Evolutionary conservation across 2,888 invertebrate genomes (phyloP).

Genomic region (Polyploca ridens): DNA sequence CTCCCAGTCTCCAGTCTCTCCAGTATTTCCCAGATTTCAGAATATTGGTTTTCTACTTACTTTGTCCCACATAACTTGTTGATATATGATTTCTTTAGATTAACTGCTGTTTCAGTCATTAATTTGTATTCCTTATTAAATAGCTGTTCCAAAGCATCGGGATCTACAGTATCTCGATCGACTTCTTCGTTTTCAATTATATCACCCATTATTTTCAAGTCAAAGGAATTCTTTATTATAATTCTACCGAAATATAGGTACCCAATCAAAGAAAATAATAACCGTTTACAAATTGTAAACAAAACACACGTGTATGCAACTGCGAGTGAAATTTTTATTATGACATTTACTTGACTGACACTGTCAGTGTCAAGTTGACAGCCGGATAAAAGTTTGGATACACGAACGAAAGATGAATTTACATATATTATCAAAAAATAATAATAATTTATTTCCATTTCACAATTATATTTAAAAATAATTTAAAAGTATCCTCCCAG

Average conservation of each 20-base stretch:
- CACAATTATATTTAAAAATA: too few species aligned
- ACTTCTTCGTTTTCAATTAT: slow-evolving; percentile 69
- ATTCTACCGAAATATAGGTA: too few species aligned
- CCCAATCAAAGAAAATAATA: too few species aligned
- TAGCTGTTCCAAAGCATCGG: slow-evolving; percentile 54
- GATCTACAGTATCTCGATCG: slow-evolving; percentile 65
- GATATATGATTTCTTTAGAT: slow-evolving; percentile 84
- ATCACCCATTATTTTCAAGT: slow-evolving; percentile 56
- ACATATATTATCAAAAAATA: too few species aligned
- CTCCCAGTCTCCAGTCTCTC: too few species aligned
- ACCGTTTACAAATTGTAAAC: not conserved
- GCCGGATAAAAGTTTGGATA: not conserved
- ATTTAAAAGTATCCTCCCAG: too few species aligned
- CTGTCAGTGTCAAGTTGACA: not conserved
- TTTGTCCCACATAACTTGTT: slow-evolving; percentile 84
- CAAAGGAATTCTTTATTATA: not conserved
- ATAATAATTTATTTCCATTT: too few species aligned
- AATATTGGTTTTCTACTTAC: slow-evolving; percentile 61
- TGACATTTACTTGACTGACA: not conserved
- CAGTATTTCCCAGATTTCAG: not conserved
- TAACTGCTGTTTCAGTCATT: slow-evolving; percentile 79
- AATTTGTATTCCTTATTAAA: slow-evolving; percentile 65
- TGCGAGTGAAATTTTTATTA: too few species aligned
- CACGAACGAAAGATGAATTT: not conserved
- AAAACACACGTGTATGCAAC: not conserved